Evolutionary conservation across 2,888 invertebrate genomes (phyloP).

Genomic region (Orgyia antiqua): DNA sequence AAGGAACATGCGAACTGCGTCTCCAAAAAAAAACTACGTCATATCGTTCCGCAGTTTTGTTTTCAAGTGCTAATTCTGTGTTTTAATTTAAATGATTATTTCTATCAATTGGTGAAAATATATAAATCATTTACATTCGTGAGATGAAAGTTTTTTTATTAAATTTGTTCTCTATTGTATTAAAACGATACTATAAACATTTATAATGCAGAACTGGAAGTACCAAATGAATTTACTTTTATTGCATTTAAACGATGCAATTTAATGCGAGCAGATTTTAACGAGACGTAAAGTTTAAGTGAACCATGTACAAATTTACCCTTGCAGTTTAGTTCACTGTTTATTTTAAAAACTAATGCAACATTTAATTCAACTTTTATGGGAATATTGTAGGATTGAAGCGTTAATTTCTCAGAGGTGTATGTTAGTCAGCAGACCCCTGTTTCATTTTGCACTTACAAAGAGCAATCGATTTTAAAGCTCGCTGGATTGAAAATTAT

Average conservation of each 20-base stretch:
- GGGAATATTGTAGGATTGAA: conserved; percentile 43
- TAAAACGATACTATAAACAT: conserved; percentile 4
- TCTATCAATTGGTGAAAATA: too few species aligned
- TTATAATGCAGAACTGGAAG: conserved; percentile 7
- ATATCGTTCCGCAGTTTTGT: too few species aligned
- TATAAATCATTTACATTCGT: too few species aligned
- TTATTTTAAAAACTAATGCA: conserved; percentile 30
- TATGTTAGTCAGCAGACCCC: conserved; percentile 40
- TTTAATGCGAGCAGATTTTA: conserved; percentile 17
- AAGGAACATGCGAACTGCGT: too few species aligned
- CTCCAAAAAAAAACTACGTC: too few species aligned
- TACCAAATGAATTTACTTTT: conserved; percentile 8
- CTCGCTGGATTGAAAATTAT: conserved; percentile 78
- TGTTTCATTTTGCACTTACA: conserved; percentile 71
- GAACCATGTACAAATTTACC: conserved; percentile 15
- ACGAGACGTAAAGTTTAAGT: conserved; percentile 16
- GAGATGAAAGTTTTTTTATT: too few species aligned
- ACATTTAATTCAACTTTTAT: conserved; percentile 31
- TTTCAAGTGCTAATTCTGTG: too few species aligned
- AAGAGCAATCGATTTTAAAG: conserved; percentile 76
- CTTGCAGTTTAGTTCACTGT: conserved; percentile 21
- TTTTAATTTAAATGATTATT: too few species aligned
- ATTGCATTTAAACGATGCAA: conserved; percentile 12
- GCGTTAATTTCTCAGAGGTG: conserved; percentile 51
- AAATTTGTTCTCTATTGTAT: too few species aligned